phyloP scores from a whole-genome alignment of 1,140 invertebrate genomes.

The Ctenoplectra terminalis region DNA sequence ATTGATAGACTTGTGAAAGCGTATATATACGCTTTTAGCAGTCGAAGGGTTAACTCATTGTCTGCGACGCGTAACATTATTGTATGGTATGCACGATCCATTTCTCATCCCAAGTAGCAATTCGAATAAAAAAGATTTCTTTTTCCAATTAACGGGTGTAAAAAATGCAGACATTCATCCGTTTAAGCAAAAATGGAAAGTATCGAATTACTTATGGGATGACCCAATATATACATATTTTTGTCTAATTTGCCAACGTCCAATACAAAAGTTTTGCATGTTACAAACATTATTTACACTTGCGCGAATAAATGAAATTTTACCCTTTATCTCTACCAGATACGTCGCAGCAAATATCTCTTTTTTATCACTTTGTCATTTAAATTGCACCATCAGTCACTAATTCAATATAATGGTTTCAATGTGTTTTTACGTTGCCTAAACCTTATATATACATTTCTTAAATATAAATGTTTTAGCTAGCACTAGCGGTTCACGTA shows the following conservation, averaged over 20 bases:
- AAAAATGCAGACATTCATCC: no score
- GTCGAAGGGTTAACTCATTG: no score
- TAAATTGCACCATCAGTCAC: neutral
- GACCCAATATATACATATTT: neutral
- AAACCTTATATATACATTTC: neutral
- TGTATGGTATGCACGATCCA: no score
- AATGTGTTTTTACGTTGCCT: neutral
- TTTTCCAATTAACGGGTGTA: no score
- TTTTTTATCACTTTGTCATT: neutral
- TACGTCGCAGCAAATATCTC: neutral
- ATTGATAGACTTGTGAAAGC: no score
- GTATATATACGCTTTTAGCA: no score
- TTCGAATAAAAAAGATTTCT: no score
- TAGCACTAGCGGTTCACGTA: neutral
- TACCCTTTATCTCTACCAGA: neutral
- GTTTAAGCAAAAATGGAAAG: no score
- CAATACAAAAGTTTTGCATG: neutral
- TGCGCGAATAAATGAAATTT: neutral
- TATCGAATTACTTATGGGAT: no score
- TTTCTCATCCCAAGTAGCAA: no score
- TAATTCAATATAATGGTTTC: neutral
- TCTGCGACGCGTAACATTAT: no score
- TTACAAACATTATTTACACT: neutral
- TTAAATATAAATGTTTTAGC: neutral
- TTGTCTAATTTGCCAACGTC: neutral